Percentiles rank a stretch among this genome's conserved stretches.
phyloP scores from a whole-genome alignment of 2,888 invertebrate genomes.

The Aporophyla lueneburgensis region DNA sequence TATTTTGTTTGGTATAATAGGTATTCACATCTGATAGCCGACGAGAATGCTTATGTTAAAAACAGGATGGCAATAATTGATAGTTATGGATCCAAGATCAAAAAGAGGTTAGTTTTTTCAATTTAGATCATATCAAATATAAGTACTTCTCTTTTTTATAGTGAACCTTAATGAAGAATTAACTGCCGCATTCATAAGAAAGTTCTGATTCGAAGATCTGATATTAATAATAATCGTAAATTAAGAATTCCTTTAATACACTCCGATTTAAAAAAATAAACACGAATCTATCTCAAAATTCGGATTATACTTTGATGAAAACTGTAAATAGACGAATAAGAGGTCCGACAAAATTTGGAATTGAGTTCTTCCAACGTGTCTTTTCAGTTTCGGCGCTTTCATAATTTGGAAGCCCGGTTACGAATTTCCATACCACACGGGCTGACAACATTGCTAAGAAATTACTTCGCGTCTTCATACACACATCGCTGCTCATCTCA shows the following conservation, averaged over 20 bases:
- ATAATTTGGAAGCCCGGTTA: conserved; percentile 30
- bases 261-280: background rate
- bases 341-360: conserved; percentile 2
- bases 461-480: conserved; percentile 34
- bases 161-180: too few species aligned
- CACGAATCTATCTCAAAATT: background rate
- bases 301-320: background rate
- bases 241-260: background rate
- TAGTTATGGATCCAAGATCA: background rate
- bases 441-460: conserved; percentile 34
- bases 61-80: too few species aligned
- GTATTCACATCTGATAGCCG: too few species aligned
- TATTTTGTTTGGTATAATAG: too few species aligned
- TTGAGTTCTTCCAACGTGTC: conserved; percentile 11
- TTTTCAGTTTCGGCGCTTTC: conserved; percentile 43
- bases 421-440: conserved; percentile 47
- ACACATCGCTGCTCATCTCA: conserved; percentile 12
- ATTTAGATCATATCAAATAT: background rate
- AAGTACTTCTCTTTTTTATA: background rate
- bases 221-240: background rate
- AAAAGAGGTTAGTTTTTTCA: background rate
- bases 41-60: too few species aligned
- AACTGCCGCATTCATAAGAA: background rate
- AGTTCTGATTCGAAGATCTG: conserved; percentile 7
- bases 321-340: conserved; percentile 1